Conservation (phyloP, 1,140 invertebrate genomes). For the Euwallacea similis region DNA sequence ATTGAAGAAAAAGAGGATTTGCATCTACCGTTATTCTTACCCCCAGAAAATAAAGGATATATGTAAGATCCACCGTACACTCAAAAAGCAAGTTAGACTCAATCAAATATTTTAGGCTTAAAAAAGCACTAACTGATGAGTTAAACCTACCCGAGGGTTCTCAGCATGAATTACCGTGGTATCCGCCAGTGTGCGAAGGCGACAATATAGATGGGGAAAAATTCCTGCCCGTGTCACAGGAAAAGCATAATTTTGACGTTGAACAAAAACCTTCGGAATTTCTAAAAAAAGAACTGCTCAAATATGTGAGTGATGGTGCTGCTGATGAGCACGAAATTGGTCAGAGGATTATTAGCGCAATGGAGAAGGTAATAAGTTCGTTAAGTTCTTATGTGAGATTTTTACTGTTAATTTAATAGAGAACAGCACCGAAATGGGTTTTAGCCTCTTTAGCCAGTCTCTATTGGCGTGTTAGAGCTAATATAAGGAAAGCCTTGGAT, state of each 20-base stretch:
- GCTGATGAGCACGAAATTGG: constrained; percentile 70
- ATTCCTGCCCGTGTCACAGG: constrained; percentile 49
- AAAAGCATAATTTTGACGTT: constrained; percentile 42
- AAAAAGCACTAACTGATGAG: constrained; percentile 59
- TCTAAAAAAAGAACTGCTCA: constrained; percentile 56
- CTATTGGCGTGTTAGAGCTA: constrained; percentile 68
- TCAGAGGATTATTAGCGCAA: constrained; percentile 71
- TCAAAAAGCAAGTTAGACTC: neutral
- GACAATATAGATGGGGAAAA: constrained; percentile 52
- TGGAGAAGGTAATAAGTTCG: constrained; percentile 61
- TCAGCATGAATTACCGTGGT: constrained; percentile 74
- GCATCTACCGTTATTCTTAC: constrained; percentile 64
- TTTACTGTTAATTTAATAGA: constrained; percentile 54
- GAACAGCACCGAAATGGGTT: constrained; percentile 68
- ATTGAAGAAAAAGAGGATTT: constrained; percentile 52
- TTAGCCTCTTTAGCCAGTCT: constrained; percentile 66
- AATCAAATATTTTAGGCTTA: constrained; percentile 51
- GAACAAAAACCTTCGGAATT: constrained; percentile 45
- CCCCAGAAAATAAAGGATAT: constrained; percentile 76
- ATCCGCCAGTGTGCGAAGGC: constrained; percentile 68
- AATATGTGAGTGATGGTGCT: constrained; percentile 61
- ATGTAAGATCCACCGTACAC: constrained; percentile 59
- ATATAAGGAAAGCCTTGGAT: constrained; percentile 64
- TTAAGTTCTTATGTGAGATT: no score
- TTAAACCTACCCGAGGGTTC: constrained; percentile 62